phyloP scores from a whole-genome alignment of 2,797 vertebrate genomes.

The Apodemus agrarius region DNA sequence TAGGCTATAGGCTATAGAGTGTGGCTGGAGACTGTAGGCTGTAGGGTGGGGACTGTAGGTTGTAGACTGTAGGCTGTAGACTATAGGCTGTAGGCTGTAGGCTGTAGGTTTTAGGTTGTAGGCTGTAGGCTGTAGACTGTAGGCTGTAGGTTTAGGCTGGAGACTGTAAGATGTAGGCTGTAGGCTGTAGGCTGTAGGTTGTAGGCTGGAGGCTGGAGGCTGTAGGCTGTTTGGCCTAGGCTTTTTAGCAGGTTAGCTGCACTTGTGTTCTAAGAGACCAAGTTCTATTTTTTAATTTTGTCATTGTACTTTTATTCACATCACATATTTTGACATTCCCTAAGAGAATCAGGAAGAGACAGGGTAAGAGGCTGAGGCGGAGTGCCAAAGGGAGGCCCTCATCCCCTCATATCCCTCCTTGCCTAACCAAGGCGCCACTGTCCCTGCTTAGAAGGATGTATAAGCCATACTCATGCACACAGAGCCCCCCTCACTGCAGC shows the following conservation, averaged over 20 bases:
- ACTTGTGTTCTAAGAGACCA: not conserved
- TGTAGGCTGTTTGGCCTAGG: not conserved
- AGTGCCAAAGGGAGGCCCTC: not conserved
- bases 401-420: conserved; percentile 45
- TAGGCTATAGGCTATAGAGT: no score
- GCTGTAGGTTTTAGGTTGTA: no score
- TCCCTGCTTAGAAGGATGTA: conserved; percentile 59
- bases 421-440: conserved; percentile 47
- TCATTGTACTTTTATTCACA: conserved; percentile 79
- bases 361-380: conserved; percentile 32
- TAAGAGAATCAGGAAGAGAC: conserved; percentile 67
- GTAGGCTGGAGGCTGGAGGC: no score
- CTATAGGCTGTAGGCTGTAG: no score
- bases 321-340: conserved; percentile 78
- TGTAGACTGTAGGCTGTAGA: no score
- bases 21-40: no score
- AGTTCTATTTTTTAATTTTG: not conserved
- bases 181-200: no score
- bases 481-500: no score
- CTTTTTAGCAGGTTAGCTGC: not conserved
- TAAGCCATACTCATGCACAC: conserved; percentile 73
- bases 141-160: no score
- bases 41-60: no score
- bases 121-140: no score
- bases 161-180: no score